Conservation (phyloP, 2,797 vertebrate genomes). For the Pempheris klunzingeri region DNA sequence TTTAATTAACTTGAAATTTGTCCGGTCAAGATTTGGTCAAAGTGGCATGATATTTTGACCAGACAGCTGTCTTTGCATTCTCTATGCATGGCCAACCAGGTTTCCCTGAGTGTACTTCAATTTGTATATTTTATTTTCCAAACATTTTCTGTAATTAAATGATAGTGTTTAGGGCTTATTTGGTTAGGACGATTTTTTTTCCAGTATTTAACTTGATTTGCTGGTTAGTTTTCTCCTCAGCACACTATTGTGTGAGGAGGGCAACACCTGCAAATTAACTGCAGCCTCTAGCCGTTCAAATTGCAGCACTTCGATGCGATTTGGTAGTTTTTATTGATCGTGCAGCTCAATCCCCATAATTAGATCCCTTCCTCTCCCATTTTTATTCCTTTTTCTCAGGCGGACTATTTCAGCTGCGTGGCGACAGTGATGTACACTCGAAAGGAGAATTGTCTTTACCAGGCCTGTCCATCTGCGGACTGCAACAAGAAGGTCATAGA, state of each 20-base stretch:
- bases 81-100: neutral
- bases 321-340: conserved; percentile 42
- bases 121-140: no score
- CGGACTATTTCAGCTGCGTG: conserved; percentile 93
- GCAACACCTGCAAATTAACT: conserved; percentile 34
- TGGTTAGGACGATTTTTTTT: conserved; percentile 14
- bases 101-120: neutral
- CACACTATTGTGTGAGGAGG: conserved; percentile 8
- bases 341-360: conserved; percentile 19
- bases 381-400: conserved; percentile 79
- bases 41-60: conserved; percentile 8
- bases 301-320: conserved; percentile 44
- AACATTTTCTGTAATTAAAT: conserved; percentile 1
- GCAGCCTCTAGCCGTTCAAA: conserved; percentile 12
- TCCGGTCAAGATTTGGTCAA: conserved; percentile 13
- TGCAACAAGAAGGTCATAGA: conserved; percentile 98
- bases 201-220: conserved; percentile 10
- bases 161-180: neutral
- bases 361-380: conserved; percentile 17
- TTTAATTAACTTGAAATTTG: conserved; percentile 19
- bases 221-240: conserved; percentile 24
- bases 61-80: neutral
- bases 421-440: conserved; percentile 90
- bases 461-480: conserved; percentile 91
- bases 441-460: conserved; percentile 96